Evolutionary conservation across 2,888 invertebrate species (phyloP), one percentile per base, ranked within the genome.

Genomic region (Seira ritae): DNA sequence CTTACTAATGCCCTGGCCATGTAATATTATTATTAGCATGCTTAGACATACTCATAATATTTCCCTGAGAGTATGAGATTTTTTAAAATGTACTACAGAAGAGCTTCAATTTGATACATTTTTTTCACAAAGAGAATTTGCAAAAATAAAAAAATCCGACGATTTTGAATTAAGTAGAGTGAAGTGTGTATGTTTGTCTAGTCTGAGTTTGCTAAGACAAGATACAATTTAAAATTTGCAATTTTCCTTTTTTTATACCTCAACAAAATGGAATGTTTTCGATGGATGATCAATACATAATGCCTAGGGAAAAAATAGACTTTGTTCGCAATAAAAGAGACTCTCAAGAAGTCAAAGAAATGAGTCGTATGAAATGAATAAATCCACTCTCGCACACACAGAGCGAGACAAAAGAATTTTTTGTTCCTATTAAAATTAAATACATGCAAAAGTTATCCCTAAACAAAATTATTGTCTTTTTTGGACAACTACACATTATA

Each of bases 21-120:
- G 55, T 71, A 55, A 71, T 55, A 71, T 71, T 71, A 23, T 55
- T 55, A 23, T 55, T 55, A 71, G 55, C 22, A 55, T 55, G 55
- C 12, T 55, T 55, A 55, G 55, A 15, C 55, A 55, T 55, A 55
- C 55, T 55, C 17, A 17, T 55, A 55, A 8, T 55, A 8, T 55
- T 55, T 8, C 17, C 31, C 31, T 31, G 8, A 31, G 8, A 31
- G 55, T 55, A 55, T 55, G 55, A 55, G 55, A 55, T 55, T 55
- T 42, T 42, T 42, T 55, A 55, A 55, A 55, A 31, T 8, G 3
- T 55, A 42, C 31, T 31, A 31, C 31, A 31, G 8, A 8, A n/a
- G 8, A 31, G 31, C 55, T 55, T 55, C 55, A 55, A 55, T 55
- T 55, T 55, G n/a, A 55, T 55, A 55, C 17, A 55, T 55, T 55